These are phyloP conservation scores for Macroramphosus scolopax DNA, from an alignment of 2,797 vertebrate genomes.

Conservation along the genomic window DNA sequence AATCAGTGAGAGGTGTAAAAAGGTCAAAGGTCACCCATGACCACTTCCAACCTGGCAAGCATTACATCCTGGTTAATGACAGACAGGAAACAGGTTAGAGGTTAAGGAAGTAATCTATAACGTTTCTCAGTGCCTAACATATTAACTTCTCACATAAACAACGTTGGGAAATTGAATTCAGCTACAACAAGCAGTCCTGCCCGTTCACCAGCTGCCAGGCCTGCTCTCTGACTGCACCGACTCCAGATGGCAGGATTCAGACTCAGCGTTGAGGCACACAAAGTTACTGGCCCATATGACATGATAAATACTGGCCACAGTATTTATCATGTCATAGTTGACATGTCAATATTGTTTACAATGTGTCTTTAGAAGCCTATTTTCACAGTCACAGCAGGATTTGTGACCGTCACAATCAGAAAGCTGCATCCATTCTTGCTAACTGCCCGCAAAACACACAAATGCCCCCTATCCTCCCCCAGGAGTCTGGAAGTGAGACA, in stretches of 20 bases:
- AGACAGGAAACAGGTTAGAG: not conserved
- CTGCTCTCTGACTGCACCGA: conserved; percentile 17
- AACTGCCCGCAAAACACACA: conserved; percentile 11
- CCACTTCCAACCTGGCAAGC: not conserved
- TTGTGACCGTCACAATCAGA: conserved; percentile 9
- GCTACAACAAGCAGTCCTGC: no score
- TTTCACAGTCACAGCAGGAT: conserved; percentile 1
- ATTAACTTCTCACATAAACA: not conserved
- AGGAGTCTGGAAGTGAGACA: conserved; percentile 88
- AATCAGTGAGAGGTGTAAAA: conserved; percentile 11
- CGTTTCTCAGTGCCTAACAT: no score
- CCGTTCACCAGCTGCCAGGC: no score
- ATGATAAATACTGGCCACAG: conserved; percentile 48
- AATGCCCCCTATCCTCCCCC: conserved; percentile 6
- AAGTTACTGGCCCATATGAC: conserved; percentile 40
- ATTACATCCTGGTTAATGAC: not conserved
- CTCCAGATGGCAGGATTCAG: conserved; percentile 45
- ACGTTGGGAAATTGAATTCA: not conserved
- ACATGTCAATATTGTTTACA: conserved; percentile 6
- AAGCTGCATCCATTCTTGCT: conserved; percentile 7
- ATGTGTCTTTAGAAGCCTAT: conserved; percentile 12
- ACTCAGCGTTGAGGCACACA: no score
- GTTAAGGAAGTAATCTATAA: no score
- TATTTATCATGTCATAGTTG: conserved; percentile 40
- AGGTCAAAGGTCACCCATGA: conserved; percentile 15